Percentiles rank a stretch among this genome's conserved stretches.
Conservation (phyloP, 1,140 invertebrate genomes). For the Sitophilus oryzae region DNA sequence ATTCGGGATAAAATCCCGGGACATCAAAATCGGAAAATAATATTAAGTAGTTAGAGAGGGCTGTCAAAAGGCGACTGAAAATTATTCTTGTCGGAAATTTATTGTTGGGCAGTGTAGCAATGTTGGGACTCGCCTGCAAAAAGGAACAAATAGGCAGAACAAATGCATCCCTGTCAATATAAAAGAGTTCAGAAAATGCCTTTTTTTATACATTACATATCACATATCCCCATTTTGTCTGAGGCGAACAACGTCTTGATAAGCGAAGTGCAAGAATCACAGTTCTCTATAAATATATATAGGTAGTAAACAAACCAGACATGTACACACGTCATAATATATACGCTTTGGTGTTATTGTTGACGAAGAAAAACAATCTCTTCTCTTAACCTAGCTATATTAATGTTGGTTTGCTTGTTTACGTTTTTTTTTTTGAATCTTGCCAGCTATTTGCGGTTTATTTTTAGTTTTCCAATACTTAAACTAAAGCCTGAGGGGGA, state of each 20-base stretch:
- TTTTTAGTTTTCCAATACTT: not conserved
- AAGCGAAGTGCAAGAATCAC: conserved; percentile 9
- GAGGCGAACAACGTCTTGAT: conserved; percentile 12
- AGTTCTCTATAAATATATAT: conserved; percentile 7
- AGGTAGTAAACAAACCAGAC: conserved; percentile 1
- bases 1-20: too few species aligned
- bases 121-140: conserved; percentile 22
- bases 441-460: not conserved
- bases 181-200: conserved; percentile 39
- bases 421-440: not conserved
- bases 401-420: not conserved
- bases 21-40: too few species aligned
- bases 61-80: too few species aligned
- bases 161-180: conserved; percentile 36
- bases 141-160: conserved; percentile 31
- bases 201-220: conserved; percentile 40
- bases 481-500: not conserved
- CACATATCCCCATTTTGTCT: conserved; percentile 33
- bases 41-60: too few species aligned
- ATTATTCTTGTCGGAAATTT: too few species aligned
- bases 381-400: not conserved
- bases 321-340: not conserved
- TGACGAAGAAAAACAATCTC: not conserved
- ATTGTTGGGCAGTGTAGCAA: too few species aligned
- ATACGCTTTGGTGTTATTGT: not conserved